These are phyloP conservation scores for Nerophis ophidion DNA, from an alignment of 2,113 vertebrate genomes.

Conservation along the genomic window DNA sequence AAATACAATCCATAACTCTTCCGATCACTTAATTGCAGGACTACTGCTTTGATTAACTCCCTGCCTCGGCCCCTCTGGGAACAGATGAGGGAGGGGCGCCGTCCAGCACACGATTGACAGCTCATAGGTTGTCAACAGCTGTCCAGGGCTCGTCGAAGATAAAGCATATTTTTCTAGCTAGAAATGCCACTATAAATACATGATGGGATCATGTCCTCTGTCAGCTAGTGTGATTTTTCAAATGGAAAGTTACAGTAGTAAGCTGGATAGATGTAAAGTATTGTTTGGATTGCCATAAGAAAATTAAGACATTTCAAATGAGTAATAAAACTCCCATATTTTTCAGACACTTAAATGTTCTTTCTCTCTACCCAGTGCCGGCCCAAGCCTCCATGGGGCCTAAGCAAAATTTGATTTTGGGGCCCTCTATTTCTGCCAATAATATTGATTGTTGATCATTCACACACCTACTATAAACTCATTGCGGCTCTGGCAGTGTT, in stretches of 20 bases:
- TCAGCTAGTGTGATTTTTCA: background rate
- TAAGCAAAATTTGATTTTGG: too few species aligned
- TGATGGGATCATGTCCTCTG: constrained; percentile 8
- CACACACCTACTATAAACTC: too few species aligned
- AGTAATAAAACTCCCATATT: too few species aligned
- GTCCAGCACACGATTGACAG: constrained; percentile 51
- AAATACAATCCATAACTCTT: constrained; percentile 58
- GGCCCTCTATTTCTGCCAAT: too few species aligned
- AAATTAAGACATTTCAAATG: background rate
- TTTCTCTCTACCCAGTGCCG: too few species aligned
- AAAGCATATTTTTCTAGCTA: constrained; percentile 47
- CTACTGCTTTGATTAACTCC: constrained; percentile 60
- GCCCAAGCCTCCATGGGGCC: too few species aligned
- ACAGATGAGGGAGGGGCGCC: constrained; percentile 11
- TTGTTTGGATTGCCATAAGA: background rate
- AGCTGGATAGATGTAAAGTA: background rate
- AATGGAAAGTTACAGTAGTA: background rate
- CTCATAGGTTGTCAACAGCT: constrained; percentile 51
- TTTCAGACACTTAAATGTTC: too few species aligned
- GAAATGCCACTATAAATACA: constrained; percentile 25
- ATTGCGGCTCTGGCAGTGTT: too few species aligned
- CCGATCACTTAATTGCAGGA: constrained; percentile 59
- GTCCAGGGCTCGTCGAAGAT: constrained; percentile 28
- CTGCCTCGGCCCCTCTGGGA: constrained; percentile 30
- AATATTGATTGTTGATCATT: too few species aligned